A percentile compares a stretch with the other conserved stretches of the same genome.
phyloP scores from a whole-genome alignment of 2,888 invertebrate species.

The Lysandra coridon region DNA sequence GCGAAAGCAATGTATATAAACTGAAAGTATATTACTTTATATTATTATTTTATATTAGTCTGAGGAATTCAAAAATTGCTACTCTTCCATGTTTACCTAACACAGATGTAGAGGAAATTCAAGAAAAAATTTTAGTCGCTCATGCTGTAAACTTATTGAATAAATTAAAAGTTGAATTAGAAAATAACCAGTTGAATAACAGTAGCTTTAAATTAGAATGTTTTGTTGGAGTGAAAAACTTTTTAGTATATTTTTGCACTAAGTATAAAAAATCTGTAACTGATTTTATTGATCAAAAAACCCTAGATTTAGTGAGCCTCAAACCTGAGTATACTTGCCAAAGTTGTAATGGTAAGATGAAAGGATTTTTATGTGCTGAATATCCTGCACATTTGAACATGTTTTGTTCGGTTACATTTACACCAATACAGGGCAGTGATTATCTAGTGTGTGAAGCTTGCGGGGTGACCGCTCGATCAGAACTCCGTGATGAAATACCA shows the following conservation, averaged over 20 bases:
- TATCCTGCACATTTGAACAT: conserved; percentile 58
- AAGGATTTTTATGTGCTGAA: conserved; percentile 53
- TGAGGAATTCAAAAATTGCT: conserved; percentile 48
- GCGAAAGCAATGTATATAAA: conserved; percentile 53
- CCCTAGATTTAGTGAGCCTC: conserved; percentile 37
- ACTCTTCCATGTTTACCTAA: conserved; percentile 50
- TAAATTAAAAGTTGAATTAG: conserved; percentile 45
- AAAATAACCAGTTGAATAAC: conserved; percentile 43
- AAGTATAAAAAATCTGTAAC: conserved; percentile 49
- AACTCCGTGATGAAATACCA: conserved; percentile 50
- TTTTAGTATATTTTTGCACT: conserved; percentile 54
- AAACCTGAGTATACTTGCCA: conserved; percentile 55
- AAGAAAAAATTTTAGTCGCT: conserved; percentile 55
- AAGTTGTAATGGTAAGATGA: conserved; percentile 58
- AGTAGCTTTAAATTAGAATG: conserved; percentile 50
- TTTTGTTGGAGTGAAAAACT: conserved; percentile 52
- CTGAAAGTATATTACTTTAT: conserved; percentile 61
- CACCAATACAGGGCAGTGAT: conserved; percentile 55
- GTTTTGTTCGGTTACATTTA: conserved; percentile 64
- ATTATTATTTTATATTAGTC: conserved; percentile 48
- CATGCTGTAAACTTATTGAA: conserved; percentile 53
- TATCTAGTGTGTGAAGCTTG: conserved; percentile 63
- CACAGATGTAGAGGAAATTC: conserved; percentile 51
- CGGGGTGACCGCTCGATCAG: conserved; percentile 52
- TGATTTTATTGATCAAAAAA: conserved; percentile 45